A percentile compares a stretch with the other conserved stretches of the same genome.
Conservation (phyloP, 2,113 vertebrate genomes). For the Holacanthus passer region DNA sequence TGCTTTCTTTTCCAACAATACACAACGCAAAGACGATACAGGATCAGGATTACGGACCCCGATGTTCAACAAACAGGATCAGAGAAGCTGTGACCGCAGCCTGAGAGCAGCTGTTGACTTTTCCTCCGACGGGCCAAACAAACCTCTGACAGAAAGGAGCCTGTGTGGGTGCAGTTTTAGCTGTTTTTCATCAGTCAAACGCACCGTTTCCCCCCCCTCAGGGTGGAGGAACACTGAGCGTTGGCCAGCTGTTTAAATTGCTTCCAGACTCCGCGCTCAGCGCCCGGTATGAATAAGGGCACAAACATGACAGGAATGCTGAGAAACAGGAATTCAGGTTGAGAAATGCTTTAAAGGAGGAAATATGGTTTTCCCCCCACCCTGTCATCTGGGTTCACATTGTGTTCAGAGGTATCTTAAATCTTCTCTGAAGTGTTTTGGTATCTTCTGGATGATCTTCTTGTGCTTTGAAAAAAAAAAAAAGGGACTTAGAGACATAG, state of each 20-base stretch:
- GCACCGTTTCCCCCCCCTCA: neutral
- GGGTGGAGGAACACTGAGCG: slow-evolving; percentile 34
- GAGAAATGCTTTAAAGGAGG: slow-evolving; percentile 46
- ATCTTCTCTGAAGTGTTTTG: slow-evolving; percentile 22
- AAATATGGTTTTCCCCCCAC: slow-evolving; percentile 50
- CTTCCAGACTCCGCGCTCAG: slow-evolving; percentile 64
- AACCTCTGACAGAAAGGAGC: slow-evolving; percentile 48
- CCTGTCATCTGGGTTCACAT: slow-evolving; percentile 32
- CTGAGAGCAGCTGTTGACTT: slow-evolving; percentile 54
- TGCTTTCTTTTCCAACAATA: slow-evolving; percentile 35
- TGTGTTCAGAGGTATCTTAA: slow-evolving; percentile 6
- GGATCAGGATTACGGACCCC: slow-evolving; percentile 1
- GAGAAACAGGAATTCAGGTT: slow-evolving; percentile 53
- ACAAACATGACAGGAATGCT: slow-evolving; percentile 68
- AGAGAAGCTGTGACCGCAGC: slow-evolving; percentile 50
- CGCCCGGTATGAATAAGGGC: slow-evolving; percentile 51
- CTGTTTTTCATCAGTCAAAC: slow-evolving; percentile 61
- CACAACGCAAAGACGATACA: slow-evolving; percentile 13
- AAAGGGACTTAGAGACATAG: neutral
- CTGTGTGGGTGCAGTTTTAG: slow-evolving; percentile 50
- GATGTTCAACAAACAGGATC: slow-evolving; percentile 49
- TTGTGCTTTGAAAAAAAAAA: slow-evolving; percentile 19
- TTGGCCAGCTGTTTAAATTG: slow-evolving; percentile 71
- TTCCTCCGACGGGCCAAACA: slow-evolving; percentile 42
- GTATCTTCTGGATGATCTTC: slow-evolving; percentile 14